A percentile compares a stretch with the other conserved stretches of the same genome.
Evolutionary conservation across 2,113 vertebrate species (phyloP).

Genomic region (Canis aureus): DNA sequence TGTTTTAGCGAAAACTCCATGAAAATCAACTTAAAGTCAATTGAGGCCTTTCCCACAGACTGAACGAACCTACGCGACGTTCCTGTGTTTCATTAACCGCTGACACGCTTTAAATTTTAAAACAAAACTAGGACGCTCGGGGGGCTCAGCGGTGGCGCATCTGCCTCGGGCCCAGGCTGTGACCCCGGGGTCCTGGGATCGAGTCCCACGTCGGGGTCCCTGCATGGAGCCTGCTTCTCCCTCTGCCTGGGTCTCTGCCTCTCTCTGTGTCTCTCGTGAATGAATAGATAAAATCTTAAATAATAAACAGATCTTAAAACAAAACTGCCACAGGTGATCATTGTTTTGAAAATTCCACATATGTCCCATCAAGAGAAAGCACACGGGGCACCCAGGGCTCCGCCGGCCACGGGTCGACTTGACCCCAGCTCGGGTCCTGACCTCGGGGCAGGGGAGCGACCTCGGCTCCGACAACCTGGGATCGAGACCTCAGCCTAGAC

Average conservation of each 20-base stretch:
- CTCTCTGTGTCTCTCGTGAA: no score
- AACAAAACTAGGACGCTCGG: neutral
- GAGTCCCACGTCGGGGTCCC: no score
- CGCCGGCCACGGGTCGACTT: neutral
- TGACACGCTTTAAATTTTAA: neutral
- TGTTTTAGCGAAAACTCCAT: conserved; percentile 11
- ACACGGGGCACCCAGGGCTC: neutral
- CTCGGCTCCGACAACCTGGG: neutral
- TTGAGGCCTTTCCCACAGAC: neutral
- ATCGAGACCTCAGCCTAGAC: neutral
- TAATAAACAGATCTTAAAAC: neutral
- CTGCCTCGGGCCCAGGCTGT: no score
- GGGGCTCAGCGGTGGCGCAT: no score
- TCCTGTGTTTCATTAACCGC: neutral
- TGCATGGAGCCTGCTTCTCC: no score
- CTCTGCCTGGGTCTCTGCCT: no score
- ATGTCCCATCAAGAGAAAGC: neutral
- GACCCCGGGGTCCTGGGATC: no score
- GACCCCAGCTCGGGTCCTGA: neutral
- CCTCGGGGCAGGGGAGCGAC: neutral
- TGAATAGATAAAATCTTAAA: no score
- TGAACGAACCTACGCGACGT: neutral
- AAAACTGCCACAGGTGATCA: neutral
- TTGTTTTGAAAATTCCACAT: neutral
- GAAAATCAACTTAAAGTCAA: neutral